Percentiles rank a stretch among this genome's conserved stretches.
These are phyloP conservation scores for Microcebus griseorufus DNA, from an alignment of 2,113 vertebrate species.

Conservation along the genomic window DNA sequence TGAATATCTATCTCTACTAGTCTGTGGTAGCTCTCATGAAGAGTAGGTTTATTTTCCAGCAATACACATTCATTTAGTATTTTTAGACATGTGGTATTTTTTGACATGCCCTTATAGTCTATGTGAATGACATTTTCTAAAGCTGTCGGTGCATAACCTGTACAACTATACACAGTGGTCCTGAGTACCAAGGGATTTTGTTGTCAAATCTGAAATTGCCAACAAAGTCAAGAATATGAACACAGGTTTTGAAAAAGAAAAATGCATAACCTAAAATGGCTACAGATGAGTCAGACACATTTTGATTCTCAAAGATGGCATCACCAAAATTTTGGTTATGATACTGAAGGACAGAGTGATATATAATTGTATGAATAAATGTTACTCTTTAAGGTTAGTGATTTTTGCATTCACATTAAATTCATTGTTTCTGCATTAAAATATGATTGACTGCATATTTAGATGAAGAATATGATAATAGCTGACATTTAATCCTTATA, in stretches of 20 bases:
- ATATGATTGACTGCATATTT: background rate
- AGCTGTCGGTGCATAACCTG: background rate
- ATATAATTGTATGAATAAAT: background rate
- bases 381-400: background rate
- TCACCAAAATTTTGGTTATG: conserved; percentile 8
- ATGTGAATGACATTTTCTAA: background rate
- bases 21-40: background rate
- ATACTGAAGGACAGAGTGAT: background rate
- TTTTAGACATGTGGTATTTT: background rate
- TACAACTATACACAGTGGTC: background rate
- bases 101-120: background rate
- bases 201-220: background rate
- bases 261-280: background rate
- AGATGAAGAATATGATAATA: background rate
- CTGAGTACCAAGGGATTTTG: background rate
- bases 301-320: background rate
- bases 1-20: background rate
- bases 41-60: background rate
- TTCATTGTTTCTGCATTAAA: conserved; percentile 16
- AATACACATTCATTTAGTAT: background rate
- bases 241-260: background rate
- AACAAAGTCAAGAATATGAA: background rate
- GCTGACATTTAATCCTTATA: conserved; percentile 26
- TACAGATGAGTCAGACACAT: background rate
- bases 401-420: background rate